Conservation (phyloP, 1,140 invertebrate genomes). For the Delia radicum region DNA sequence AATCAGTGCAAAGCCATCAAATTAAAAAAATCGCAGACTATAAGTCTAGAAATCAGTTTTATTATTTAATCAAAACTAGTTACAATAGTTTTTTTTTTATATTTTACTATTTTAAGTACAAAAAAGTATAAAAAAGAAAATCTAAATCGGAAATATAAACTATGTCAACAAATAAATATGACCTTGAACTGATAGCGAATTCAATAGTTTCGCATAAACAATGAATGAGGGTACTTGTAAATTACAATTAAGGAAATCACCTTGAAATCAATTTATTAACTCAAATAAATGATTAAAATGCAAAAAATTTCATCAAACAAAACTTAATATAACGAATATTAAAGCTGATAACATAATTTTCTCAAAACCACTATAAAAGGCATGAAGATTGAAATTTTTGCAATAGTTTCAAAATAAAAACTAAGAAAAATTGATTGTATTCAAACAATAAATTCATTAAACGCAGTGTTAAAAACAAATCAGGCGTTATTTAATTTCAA, state of each 20-base stretch:
- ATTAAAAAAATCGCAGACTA: no score
- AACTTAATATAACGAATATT: not conserved
- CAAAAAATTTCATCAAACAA: not conserved
- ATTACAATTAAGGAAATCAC: constrained; percentile 1
- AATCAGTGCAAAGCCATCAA: no score
- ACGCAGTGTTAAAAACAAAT: not conserved
- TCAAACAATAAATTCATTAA: not conserved
- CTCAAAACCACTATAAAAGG: not conserved
- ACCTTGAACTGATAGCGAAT: not conserved
- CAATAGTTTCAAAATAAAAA: not conserved
- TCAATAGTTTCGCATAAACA: not conserved
- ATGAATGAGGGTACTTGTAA: not conserved
- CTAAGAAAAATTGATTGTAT: not conserved
- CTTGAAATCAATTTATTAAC: not conserved
- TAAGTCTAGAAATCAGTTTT: no score
- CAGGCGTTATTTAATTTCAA: not conserved
- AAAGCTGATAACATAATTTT: not conserved
- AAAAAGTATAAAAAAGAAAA: no score
- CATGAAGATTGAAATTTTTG: not conserved
- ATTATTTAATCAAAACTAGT: no score
- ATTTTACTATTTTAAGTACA: no score
- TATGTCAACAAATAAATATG: not conserved
- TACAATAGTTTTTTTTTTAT: no score
- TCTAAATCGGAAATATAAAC: no score
- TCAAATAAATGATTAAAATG: not conserved